Evolutionary conservation across 2,113 vertebrate genomes (phyloP).

Genomic region (Echinops telfairi): DNA sequence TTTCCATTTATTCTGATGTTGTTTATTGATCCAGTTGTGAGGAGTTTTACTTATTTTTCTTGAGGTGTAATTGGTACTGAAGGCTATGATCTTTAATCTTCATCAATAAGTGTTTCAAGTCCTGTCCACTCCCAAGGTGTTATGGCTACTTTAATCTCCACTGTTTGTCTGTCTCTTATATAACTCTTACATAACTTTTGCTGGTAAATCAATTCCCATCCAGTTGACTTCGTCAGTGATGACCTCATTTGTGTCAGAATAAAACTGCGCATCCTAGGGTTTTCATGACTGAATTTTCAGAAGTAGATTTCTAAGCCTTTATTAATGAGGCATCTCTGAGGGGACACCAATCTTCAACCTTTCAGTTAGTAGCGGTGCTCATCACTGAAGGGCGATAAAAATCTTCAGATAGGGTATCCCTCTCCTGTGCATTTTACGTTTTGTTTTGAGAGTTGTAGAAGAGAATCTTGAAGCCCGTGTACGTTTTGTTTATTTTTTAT

Average conservation of each 20-base stretch:
- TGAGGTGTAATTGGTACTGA: not conserved
- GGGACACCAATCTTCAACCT: too few relatives aligned
- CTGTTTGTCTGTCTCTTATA: not conserved
- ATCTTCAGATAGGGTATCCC: not conserved
- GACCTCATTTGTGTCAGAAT: too few relatives aligned
- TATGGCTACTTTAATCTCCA: not conserved
- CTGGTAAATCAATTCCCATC: too few relatives aligned
- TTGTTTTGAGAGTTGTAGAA: not conserved
- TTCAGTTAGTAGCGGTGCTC: too few relatives aligned
- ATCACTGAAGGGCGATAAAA: not conserved
- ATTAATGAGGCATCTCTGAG: too few relatives aligned
- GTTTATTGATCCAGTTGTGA: not conserved
- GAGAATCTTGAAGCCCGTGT: not conserved
- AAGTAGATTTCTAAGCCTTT: too few relatives aligned
- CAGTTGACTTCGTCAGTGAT: too few relatives aligned
- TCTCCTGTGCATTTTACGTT: not conserved
- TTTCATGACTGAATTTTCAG: too few relatives aligned
- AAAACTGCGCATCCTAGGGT: too few relatives aligned
- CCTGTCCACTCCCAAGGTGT: too few relatives aligned
- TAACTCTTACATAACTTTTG: not conserved
- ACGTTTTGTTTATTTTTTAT: not conserved
- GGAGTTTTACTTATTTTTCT: not conserved
- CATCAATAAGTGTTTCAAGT: too few relatives aligned
- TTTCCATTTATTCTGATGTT: not conserved
- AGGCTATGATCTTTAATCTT: not conserved